Percentiles rank a stretch among this genome's conserved stretches.
Conservation (phyloP, 2,888 invertebrate species). For the Lingula anatina region DNA sequence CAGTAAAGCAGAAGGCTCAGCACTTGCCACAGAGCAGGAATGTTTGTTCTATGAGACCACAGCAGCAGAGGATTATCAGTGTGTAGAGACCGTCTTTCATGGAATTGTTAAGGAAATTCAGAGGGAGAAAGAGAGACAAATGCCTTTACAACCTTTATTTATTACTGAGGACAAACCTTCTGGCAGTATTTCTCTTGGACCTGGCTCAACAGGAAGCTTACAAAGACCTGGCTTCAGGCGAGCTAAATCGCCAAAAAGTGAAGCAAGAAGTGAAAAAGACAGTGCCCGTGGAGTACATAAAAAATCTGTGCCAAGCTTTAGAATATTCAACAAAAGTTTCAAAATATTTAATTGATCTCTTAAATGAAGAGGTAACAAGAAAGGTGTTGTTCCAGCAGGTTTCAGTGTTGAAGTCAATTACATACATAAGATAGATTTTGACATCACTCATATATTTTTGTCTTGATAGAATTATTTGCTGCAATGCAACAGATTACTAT, state of each 20-base stretch:
- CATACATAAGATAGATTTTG: too few relatives aligned
- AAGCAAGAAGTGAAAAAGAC: conserved; percentile 15
- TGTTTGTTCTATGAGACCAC: conserved; percentile 49
- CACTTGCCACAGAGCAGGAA: conserved; percentile 41
- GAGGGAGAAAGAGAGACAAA: conserved; percentile 35
- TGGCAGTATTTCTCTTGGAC: conserved; percentile 1
- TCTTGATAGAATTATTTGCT: too few relatives aligned
- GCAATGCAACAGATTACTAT: too few relatives aligned
- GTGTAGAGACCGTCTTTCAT: conserved; percentile 46
- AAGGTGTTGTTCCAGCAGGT: too few relatives aligned
- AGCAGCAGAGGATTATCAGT: conserved; percentile 50
- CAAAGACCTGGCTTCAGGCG: neutral
- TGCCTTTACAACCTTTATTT: conserved; percentile 39
- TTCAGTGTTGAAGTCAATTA: too few relatives aligned
- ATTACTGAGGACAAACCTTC: conserved; percentile 39
- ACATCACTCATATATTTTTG: too few relatives aligned
- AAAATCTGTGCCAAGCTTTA: conserved; percentile 31
- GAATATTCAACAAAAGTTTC: conserved; percentile 38
- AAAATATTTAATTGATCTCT: conserved; percentile 36
- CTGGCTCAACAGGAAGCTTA: neutral
- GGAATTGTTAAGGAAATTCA: conserved; percentile 41
- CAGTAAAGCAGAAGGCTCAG: conserved; percentile 36
- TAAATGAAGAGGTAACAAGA: too few relatives aligned
- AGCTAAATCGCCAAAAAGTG: conserved; percentile 32
- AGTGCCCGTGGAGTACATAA: conserved; percentile 32